Conservation (phyloP, 2,113 vertebrate species). For the Ahaetulla prasina region DNA sequence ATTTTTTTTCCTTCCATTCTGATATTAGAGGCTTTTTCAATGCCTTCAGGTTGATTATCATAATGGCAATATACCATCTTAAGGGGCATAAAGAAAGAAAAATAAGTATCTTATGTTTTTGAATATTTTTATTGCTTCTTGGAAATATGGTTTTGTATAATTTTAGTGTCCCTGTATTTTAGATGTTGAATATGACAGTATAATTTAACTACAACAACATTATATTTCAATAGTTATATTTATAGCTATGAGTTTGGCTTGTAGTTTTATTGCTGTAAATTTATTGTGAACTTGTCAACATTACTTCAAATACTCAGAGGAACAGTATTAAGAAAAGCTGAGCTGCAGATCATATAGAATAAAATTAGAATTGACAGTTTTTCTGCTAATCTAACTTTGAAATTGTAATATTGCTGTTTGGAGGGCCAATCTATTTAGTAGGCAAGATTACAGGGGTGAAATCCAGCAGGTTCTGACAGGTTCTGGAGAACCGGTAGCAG, state of each 20-base stretch:
- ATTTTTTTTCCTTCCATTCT: not conserved
- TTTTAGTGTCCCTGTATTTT: not conserved
- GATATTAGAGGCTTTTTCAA: not conserved
- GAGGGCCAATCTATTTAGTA: not conserved
- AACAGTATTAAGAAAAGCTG: not conserved
- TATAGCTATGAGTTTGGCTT: conserved; percentile 22
- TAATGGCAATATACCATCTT: not conserved
- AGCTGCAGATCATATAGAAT: not conserved
- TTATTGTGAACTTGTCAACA: not conserved
- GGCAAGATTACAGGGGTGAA: too few species aligned
- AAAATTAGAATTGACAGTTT: not conserved
- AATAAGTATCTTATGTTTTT: not conserved
- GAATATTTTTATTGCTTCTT: not conserved
- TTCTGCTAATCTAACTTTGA: not conserved
- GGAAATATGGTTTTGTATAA: not conserved
- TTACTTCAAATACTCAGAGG: not conserved
- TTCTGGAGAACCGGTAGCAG: too few species aligned
- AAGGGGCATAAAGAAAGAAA: not conserved
- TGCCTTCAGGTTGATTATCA: not conserved
- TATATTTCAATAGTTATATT: not conserved
- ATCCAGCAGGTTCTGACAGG: too few species aligned
- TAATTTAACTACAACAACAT: not conserved
- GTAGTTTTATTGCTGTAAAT: not conserved
- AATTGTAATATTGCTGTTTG: not conserved
- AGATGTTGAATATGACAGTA: conserved; percentile 13